Base-by-base conservation (phyloP, 2,113 vertebrate species). In the Corythornis vintsioides region DNA sequence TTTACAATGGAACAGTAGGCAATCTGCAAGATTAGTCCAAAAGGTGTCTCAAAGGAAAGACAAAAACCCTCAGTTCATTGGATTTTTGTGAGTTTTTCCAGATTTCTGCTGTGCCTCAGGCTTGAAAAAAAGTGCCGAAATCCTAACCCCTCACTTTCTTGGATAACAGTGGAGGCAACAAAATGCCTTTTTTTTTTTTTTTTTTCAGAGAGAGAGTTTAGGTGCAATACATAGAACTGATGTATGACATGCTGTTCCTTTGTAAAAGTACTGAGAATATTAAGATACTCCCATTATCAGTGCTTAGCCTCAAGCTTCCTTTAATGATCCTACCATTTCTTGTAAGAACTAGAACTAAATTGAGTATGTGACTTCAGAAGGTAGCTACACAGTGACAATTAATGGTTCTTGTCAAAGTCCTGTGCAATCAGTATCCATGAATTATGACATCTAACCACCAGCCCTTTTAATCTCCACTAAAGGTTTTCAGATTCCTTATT, bases 291-390 rank as follows among this genome's bases (percentile, higher is more conserved):
- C 89, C 90, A 96, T 97, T 97, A 97, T 95, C 90, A 94, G 74
- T 96, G 91, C 92, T 97, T 97, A 97, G 96, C 96, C 96, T 96
- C 92, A 90, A 97, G 97, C 96, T 96, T 96, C 64, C 84, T 97
- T 97, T 98, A 97, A 98, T 98, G 97, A 97, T 97, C 91, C 75
- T 94, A 88, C 90, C 78, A 94, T 79, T 88, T 98, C 93, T 97
- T 96, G 75, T 89, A 96, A 96, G 94, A 96, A 94, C 82, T 92
- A 94, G 78, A 76, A 95, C 80, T 96, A 97, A 97, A 97, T 96
- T 84, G 74, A 97, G 88, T 96, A 83, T 96, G 53, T 95, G 78
- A 97, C 88, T 97, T 98, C 90, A 97, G 96, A 96, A 95, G 72
- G 86, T 95, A 94, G 84, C 94, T 96, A 87, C 87, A 95, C 12